Evolutionary conservation across 2,888 invertebrate species (phyloP).

Genomic region (Endomychus coccineus): DNA sequence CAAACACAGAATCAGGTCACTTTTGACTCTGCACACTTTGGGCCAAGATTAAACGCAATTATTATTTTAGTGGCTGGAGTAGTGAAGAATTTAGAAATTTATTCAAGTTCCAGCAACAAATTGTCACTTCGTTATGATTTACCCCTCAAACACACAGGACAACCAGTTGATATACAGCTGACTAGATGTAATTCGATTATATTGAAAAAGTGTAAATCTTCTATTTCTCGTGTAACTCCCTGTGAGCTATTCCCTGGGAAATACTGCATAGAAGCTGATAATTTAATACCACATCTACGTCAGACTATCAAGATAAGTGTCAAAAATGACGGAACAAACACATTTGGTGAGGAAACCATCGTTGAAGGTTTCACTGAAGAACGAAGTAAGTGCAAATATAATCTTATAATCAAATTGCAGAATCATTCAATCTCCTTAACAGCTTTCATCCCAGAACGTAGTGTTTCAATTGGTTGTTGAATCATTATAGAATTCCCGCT

Average conservation of each 20-base stretch:
- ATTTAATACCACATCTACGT: conserved; percentile 27
- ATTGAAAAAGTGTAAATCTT: conserved; percentile 28
- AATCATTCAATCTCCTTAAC: too few species aligned
- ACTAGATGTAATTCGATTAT: conserved; percentile 29
- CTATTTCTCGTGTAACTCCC: conserved; percentile 23
- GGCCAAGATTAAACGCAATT: neutral
- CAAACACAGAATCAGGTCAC: too few species aligned
- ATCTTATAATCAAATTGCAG: conserved; percentile 2
- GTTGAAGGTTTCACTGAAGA: conserved; percentile 27
- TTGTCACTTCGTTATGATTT: conserved; percentile 35
- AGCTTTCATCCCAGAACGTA: too few species aligned
- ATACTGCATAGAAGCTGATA: conserved; percentile 30
- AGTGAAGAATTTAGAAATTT: conserved; percentile 34
- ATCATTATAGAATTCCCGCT: too few species aligned
- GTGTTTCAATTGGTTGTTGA: too few species aligned
- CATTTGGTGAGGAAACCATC: conserved; percentile 29
- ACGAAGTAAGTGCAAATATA: conserved; percentile 25
- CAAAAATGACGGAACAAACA: conserved; percentile 31
- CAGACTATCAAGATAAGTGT: conserved; percentile 32
- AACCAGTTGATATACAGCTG: conserved; percentile 29
- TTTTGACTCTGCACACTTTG: too few species aligned
- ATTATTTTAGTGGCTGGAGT: conserved; percentile 31
- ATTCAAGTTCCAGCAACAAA: conserved; percentile 30
- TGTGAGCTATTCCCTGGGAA: conserved; percentile 34
- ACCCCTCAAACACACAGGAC: conserved; percentile 28